Conservation (phyloP, 2,888 invertebrate species). For the Sylvicola cinctus region DNA sequence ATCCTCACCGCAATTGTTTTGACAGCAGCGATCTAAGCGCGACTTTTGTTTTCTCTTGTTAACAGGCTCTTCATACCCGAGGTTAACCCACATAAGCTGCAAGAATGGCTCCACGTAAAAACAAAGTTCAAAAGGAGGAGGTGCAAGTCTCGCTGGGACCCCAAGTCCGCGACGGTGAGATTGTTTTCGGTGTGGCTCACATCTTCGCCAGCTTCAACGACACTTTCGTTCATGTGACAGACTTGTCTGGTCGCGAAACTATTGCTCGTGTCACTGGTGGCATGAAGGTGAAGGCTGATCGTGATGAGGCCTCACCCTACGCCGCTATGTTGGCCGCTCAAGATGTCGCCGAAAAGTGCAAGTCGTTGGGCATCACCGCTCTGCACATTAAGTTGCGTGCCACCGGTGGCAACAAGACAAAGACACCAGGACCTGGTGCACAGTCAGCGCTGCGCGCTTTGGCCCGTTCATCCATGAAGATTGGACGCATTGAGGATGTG, state of each 20-base stretch:
- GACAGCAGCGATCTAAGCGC: too few species aligned
- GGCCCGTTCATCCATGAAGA: slow-evolving; percentile 98
- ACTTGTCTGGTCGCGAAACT: slow-evolving; percentile 91
- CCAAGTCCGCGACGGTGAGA: slow-evolving; percentile 91
- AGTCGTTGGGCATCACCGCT: slow-evolving; percentile 89
- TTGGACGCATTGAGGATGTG: slow-evolving; percentile 98
- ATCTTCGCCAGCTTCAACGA: slow-evolving; percentile 99
- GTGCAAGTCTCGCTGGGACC: slow-evolving; percentile 91
- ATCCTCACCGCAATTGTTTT: too few species aligned
- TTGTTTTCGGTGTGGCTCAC: slow-evolving; percentile 97
- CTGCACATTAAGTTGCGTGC: slow-evolving; percentile 96
- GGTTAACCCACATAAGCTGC: too few species aligned
- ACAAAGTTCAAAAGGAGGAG: slow-evolving; percentile 91
- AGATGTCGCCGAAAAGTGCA: slow-evolving; percentile 99
- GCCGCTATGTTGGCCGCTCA: slow-evolving; percentile 99
- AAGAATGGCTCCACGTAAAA: slow-evolving; percentile 91
- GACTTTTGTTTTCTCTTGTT: too few species aligned
- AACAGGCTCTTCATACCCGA: too few species aligned
- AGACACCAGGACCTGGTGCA: slow-evolving; percentile 97
- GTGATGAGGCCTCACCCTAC: slow-evolving; percentile 99
- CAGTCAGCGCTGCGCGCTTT: slow-evolving; percentile 94
- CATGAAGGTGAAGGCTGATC: slow-evolving; percentile 99
- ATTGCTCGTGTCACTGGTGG: slow-evolving; percentile 91
- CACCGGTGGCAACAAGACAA: slow-evolving; percentile 96
- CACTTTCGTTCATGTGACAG: slow-evolving; percentile 99